Conservation (phyloP, 2,113 vertebrate species). For the Dinomys branickii region DNA sequence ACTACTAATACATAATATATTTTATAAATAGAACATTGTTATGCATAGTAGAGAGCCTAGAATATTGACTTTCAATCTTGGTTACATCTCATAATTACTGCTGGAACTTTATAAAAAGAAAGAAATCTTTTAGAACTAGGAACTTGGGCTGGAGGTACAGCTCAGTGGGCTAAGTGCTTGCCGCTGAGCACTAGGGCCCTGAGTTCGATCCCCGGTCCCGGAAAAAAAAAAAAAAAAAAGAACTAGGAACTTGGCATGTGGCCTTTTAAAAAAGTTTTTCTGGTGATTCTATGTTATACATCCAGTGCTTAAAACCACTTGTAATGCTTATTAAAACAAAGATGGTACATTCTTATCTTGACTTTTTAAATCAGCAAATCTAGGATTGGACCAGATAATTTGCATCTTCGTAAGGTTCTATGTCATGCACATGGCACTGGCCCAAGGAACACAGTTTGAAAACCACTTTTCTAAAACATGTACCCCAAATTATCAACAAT, state of each 20-base stretch:
- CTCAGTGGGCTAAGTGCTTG: too few relatives aligned
- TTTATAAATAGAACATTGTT: not conserved
- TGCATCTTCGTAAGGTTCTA: not conserved
- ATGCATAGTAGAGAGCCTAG: not conserved
- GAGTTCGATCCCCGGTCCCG: too few relatives aligned
- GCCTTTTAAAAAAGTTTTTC: not conserved
- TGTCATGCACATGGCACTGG: not conserved
- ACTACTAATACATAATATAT: not conserved
- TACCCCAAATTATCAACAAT: not conserved
- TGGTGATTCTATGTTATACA: constrained; percentile 22
- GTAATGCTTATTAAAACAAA: constrained; percentile 25
- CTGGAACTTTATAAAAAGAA: not conserved
- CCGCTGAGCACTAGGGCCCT: too few relatives aligned
- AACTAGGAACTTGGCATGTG: not conserved
- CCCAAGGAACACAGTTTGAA: not conserved
- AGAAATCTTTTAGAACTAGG: not conserved
- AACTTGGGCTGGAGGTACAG: too few relatives aligned
- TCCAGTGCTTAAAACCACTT: not conserved
- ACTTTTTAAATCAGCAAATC: not conserved
- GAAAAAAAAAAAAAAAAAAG: not conserved
- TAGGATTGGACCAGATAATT: not conserved
- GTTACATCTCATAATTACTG: not conserved
- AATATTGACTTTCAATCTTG: not conserved
- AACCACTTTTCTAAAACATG: not conserved
- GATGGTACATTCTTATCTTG: not conserved